Conservation (phyloP, 2,888 invertebrate genomes). For the Tenthredo amoena region DNA sequence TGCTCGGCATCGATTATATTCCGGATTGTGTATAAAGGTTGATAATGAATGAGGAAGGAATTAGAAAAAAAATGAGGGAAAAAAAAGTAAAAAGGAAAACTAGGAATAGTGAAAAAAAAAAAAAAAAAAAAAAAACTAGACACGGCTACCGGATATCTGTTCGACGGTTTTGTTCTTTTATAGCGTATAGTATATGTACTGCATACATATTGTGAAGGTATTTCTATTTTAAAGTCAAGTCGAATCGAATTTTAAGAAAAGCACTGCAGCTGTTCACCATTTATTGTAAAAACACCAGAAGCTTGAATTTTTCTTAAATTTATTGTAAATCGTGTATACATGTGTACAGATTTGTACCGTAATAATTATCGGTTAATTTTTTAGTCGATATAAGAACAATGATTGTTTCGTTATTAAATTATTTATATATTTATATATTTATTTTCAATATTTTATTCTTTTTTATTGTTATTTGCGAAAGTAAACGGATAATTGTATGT, state of each 20-base stretch:
- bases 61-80: background rate
- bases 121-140: background rate
- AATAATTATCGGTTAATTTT: background rate
- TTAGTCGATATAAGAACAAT: background rate
- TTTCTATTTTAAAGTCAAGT: constrained; percentile 38
- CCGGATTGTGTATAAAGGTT: background rate
- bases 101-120: background rate
- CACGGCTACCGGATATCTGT: background rate
- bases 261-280: constrained; percentile 25
- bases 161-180: constrained; percentile 17
- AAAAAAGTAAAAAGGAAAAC: background rate
- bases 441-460: no score
- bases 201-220: constrained; percentile 2
- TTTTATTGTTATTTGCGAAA: background rate
- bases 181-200: background rate
- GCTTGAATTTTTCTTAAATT: background rate
- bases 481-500: background rate
- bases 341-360: background rate
- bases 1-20: constrained; percentile 1
- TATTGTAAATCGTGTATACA: background rate
- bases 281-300: background rate
- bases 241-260: constrained; percentile 21
- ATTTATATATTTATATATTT: background rate
- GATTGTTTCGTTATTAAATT: background rate
- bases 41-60: background rate